These are phyloP conservation scores for Standfussiana lucernea DNA, from an alignment of 2,888 invertebrate genomes.

Conservation along the genomic window DNA sequence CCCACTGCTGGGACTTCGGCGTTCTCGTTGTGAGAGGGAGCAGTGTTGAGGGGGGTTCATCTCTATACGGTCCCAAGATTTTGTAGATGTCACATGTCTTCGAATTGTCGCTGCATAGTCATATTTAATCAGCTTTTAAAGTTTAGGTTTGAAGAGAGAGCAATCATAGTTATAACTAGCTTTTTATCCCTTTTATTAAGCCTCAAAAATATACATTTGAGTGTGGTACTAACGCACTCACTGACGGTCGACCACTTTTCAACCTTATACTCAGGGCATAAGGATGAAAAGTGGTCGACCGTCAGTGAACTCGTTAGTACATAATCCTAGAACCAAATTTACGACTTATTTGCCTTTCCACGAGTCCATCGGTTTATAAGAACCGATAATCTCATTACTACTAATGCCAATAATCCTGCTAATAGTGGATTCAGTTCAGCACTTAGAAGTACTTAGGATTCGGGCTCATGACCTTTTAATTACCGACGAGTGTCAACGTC, in stretches of 20 bases:
- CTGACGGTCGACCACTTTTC: background rate
- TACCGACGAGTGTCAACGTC: background rate
- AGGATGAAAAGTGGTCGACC: background rate
- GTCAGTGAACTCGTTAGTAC: background rate
- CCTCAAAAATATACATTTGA: background rate
- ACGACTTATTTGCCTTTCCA: conserved; percentile 8
- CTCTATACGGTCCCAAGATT: too few relatives aligned
- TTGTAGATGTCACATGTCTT: background rate
- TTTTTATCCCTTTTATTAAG: background rate
- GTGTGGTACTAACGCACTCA: background rate
- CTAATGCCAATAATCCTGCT: conserved; percentile 44
- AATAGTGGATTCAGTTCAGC: conserved; percentile 23
- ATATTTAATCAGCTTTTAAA: background rate
- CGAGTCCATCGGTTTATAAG: conserved; percentile 4
- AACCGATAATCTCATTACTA: conserved; percentile 49
- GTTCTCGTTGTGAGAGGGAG: background rate
- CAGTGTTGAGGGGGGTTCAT: accelerated
- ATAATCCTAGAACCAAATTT: background rate
- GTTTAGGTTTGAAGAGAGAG: background rate
- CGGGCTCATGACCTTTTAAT: conserved; percentile 5
- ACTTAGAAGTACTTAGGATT: conserved; percentile 22
- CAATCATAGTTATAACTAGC: background rate
- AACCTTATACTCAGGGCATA: background rate
- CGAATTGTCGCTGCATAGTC: background rate
- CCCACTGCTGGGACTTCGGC: background rate